Evolutionary conservation across 2,797 vertebrate genomes (phyloP).

Genomic region (Tamandua tetradactyla): DNA sequence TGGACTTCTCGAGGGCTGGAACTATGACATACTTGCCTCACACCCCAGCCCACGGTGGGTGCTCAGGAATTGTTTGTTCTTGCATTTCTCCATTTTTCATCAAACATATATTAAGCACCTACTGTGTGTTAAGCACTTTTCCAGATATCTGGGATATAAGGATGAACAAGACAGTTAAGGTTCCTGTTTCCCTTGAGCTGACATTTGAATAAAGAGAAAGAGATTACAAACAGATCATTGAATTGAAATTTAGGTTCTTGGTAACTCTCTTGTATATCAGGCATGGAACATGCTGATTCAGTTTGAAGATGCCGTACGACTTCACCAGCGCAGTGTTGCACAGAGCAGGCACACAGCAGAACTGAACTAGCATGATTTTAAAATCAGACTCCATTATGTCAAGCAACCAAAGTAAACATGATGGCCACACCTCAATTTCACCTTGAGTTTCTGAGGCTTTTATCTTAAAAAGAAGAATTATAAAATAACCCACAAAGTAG

Average conservation of each 20-base stretch:
- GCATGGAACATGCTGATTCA: neutral
- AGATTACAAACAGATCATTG: neutral
- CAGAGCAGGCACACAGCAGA: neutral
- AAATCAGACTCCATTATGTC: conserved; percentile 60
- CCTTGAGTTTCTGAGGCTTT: conserved; percentile 73
- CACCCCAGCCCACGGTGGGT: neutral
- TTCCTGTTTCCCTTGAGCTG: neutral
- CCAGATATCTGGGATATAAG: neutral
- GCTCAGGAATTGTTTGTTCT: neutral
- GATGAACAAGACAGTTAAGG: neutral
- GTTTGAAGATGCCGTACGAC: neutral
- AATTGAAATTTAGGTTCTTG: neutral
- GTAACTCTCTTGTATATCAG: neutral
- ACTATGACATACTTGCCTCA: neutral
- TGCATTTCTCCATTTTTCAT: neutral
- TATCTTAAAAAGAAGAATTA: conserved; percentile 66
- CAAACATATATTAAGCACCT: neutral
- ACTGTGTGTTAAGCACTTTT: neutral
- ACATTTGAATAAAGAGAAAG: neutral
- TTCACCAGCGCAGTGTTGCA: neutral
- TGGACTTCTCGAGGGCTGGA: neutral
- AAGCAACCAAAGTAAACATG: conserved; percentile 74
- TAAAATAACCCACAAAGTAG: conserved; percentile 50
- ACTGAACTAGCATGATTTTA: neutral
- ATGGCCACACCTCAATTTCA: neutral